Evolutionary conservation across 2,888 invertebrate species (phyloP).

Genomic region (Epinotia brunnichana): DNA sequence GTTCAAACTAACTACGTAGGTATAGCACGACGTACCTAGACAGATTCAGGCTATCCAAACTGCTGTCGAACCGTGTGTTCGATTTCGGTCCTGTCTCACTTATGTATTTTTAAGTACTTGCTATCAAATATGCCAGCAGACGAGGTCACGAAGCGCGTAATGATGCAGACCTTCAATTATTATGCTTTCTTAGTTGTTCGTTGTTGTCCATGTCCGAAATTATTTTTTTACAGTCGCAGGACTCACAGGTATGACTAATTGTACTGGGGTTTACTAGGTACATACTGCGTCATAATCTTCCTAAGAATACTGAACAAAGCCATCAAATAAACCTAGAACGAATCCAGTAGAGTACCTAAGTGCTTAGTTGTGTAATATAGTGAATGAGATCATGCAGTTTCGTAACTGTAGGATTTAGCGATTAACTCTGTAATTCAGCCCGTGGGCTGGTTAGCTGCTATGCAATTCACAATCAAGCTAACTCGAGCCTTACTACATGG

Average conservation of each 20-base stretch:
- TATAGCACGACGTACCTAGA: slow-evolving; percentile 35
- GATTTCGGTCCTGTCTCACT: slow-evolving; percentile 15
- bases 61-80: slow-evolving; percentile 10
- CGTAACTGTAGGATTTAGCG: slow-evolving; percentile 5
- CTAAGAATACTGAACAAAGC: not conserved
- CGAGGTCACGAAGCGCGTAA: slow-evolving; percentile 8
- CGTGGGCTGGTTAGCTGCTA: not conserved
- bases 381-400: slow-evolving; percentile 1
- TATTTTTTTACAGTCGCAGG: too few relatives aligned
- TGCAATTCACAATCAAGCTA: not conserved
- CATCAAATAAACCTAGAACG: not conserved
- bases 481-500: not conserved
- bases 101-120: slow-evolving; percentile 19
- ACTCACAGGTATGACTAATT: too few relatives aligned
- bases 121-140: slow-evolving; percentile 1
- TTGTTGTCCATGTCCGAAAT: too few relatives aligned
- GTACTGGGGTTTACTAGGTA: too few relatives aligned
- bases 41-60: slow-evolving; percentile 44
- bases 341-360: too few relatives aligned
- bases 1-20: slow-evolving; percentile 38
- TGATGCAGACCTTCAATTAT: not conserved
- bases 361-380: not conserved
- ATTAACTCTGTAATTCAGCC: slow-evolving; percentile 10
- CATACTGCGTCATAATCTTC: too few relatives aligned
- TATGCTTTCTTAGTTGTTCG: not conserved